A percentile compares a stretch with the other conserved stretches of the same genome.
Conservation (phyloP, 2,888 invertebrate genomes). For the Tridacna gigas region DNA sequence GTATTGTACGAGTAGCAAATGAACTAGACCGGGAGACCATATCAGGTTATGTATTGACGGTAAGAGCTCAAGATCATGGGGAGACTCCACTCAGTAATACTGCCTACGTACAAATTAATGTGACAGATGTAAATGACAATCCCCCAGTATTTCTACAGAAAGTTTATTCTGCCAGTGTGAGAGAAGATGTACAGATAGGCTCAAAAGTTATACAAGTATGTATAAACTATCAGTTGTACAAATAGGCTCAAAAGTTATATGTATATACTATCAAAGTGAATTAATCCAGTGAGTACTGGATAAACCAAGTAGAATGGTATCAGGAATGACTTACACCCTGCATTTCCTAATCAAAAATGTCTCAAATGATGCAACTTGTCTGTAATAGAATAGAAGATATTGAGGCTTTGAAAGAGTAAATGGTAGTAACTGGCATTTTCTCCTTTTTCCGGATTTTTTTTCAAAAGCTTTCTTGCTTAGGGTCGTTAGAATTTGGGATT, state of each 20-base stretch:
- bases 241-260: constrained; percentile 88
- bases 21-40: constrained; percentile 95
- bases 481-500: too few species aligned
- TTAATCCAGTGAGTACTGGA: too few species aligned
- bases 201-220: constrained; percentile 89
- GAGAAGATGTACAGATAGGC: constrained; percentile 92
- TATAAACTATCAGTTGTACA: constrained; percentile 87
- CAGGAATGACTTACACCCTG: too few species aligned
- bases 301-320: too few species aligned
- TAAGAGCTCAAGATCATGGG: constrained; percentile 96
- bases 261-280: not conserved
- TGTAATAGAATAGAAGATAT: too few species aligned
- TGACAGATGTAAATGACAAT: constrained; percentile 83
- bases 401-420: too few species aligned
- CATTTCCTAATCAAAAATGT: too few species aligned
- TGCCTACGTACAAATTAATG: constrained; percentile 93
- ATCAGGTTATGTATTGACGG: constrained; percentile 93
- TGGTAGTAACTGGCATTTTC: too few species aligned
- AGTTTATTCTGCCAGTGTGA: constrained; percentile 79
- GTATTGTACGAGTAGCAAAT: constrained; percentile 91
- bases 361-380: too few species aligned
- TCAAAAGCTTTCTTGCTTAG: too few species aligned
- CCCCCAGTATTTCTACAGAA: constrained; percentile 79
- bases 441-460: too few species aligned
- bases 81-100: constrained; percentile 94